Base-by-base conservation (phyloP, 2,888 invertebrate genomes). In the Spodoptera exigua region DNA sequence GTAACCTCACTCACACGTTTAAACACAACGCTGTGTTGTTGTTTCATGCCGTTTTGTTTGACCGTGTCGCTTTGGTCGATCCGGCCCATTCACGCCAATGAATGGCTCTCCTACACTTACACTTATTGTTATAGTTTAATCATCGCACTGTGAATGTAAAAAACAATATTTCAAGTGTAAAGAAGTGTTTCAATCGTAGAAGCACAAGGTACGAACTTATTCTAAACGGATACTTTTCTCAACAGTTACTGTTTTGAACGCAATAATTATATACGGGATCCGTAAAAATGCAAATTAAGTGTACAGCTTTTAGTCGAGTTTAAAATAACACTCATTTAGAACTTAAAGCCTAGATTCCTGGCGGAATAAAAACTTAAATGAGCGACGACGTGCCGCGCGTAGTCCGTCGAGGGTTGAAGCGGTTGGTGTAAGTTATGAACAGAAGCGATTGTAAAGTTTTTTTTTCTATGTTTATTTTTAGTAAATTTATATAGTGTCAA, bases 311-410 rank as follows among this genome's bases (percentile, higher is more conserved):
- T 70, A 73, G 60, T 60, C 44, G 66, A 76, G 79, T 84, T 82
- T 81, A 77, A 83, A 86, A 87, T 85, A 86, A 80, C 80, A 78
- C 79, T 79, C 81, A 82, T 87, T 86, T 85, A 78, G 74, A 72
- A 84, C 83, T 85, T 79, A 81, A 82, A 84, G 81, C 78, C 78
- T 73, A 79, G 82, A 81, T 73, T 82, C 82, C 79, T 78, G 70
- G 72, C 55, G 80, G 83, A 85, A 84, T 84, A 85, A 86, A 83
- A 87, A 86, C 85, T 86, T 85, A 81, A 84, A 84, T 84, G 85
- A 86, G 73, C 74, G 78, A 74, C 77, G 79, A 86, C 85, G 87
- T 86, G 86, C 78, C 68, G 71, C 66, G 82, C 81, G 82, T 83
- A 62, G 78, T 61, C 74, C 62, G 64, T 21, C 7, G 70, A 61